Evolutionary conservation across 2,113 vertebrate species (phyloP).

Genomic region (Glaucomys volans): DNA sequence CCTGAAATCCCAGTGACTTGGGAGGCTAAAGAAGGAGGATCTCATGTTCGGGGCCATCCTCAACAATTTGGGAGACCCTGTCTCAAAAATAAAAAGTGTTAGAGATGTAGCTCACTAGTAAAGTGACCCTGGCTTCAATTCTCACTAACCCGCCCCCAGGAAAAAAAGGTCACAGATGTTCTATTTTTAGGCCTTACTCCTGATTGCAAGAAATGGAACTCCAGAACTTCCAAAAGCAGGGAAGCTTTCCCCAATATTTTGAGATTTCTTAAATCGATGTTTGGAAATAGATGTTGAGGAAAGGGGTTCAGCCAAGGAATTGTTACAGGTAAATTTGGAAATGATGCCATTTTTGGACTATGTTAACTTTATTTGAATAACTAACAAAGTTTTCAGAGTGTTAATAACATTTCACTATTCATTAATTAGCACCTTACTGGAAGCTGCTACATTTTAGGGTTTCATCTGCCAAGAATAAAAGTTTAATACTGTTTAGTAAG

Average conservation of each 20-base stretch:
- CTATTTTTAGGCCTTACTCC: constrained; percentile 93
- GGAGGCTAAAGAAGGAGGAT: no score
- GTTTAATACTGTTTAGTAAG: background rate
- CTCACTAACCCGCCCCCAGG: no score
- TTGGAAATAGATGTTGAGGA: constrained; percentile 99
- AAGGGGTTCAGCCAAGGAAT: constrained; percentile 96
- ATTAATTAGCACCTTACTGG: background rate
- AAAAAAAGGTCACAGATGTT: background rate
- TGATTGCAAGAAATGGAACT: constrained; percentile 99
- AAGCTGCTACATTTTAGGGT: background rate
- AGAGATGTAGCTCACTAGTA: no score
- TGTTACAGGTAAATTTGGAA: constrained; percentile 92
- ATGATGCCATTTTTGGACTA: background rate
- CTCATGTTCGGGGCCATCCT: no score
- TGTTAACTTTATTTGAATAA: background rate
- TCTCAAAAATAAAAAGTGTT: no score
- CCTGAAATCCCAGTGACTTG: no score
- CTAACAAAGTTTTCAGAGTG: background rate
- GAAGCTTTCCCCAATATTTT: constrained; percentile 97
- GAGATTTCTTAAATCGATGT: constrained; percentile 97
- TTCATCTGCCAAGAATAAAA: constrained; percentile 47
- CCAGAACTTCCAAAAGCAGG: constrained; percentile 98
- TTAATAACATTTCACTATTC: background rate
- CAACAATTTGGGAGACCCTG: no score
- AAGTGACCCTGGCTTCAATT: no score